Percentiles rank a stretch among this genome's conserved stretches.
Evolutionary conservation across 1,140 invertebrate genomes (phyloP).

Genomic region (Phymastichus coffea): DNA sequence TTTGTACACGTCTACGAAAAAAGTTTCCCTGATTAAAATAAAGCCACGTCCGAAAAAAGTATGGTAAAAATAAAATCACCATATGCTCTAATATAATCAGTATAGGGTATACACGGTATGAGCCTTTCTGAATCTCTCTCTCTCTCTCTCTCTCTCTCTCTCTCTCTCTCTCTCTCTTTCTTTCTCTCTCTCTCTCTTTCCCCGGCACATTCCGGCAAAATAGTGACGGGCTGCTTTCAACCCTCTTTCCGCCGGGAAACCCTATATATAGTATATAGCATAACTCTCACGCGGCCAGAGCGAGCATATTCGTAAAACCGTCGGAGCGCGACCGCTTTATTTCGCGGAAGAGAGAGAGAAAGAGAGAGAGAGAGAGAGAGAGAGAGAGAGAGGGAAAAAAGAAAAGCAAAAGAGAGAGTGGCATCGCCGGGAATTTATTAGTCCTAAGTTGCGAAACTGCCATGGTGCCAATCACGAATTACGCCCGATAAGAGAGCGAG

Average conservation of each 20-base stretch:
- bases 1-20: neutral
- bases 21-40: constrained; percentile 6
- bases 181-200: neutral
- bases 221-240: constrained; percentile 4
- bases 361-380: neutral
- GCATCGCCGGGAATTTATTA: constrained; percentile 18
- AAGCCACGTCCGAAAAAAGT: constrained; percentile 8
- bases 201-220: neutral
- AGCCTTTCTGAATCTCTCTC: neutral
- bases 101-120: constrained; percentile 3
- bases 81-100: constrained; percentile 8
- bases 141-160: neutral
- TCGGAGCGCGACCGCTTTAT: constrained; percentile 9
- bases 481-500: constrained; percentile 6
- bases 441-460: constrained; percentile 4
- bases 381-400: neutral
- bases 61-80: constrained; percentile 9
- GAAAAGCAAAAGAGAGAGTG: neutral
- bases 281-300: constrained; percentile 7
- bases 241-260: constrained; percentile 15
- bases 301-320: constrained; percentile 27
- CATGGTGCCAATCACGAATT: constrained; percentile 11
- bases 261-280: neutral
- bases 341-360: neutral
- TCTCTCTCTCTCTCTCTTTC: neutral